phyloP scores from a whole-genome alignment of 2,888 invertebrate species.

The Trachelus iudaicus region DNA sequence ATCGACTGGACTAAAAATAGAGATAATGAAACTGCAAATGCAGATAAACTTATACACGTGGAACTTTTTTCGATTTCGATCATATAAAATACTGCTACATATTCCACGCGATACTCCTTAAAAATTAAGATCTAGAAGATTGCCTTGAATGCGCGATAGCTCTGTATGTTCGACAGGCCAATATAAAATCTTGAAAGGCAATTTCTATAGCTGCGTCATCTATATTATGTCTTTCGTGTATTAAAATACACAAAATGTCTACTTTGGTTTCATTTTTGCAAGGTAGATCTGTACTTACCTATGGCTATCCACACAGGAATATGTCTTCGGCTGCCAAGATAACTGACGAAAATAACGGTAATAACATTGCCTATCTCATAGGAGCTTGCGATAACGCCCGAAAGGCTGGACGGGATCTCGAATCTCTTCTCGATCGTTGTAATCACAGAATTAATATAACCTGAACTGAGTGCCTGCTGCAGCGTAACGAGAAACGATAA shows the following conservation, averaged over 20 bases:
- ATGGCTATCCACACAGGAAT: slow-evolving; percentile 96
- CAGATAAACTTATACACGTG: not conserved
- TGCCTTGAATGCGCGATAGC: not conserved
- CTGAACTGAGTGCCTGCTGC: slow-evolving; percentile 90
- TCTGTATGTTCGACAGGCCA: not conserved
- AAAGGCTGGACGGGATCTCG: slow-evolving; percentile 93
- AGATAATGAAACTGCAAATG: not conserved
- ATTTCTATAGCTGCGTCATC: not conserved
- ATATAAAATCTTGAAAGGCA: not conserved
- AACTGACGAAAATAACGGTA: slow-evolving; percentile 95
- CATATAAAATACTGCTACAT: not conserved
- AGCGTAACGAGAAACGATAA: slow-evolving; percentile 90
- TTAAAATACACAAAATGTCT: not conserved
- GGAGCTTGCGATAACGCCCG: slow-evolving; percentile 92
- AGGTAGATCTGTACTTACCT: slow-evolving; percentile 67
- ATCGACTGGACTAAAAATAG: not conserved
- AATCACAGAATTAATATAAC: slow-evolving; percentile 94
- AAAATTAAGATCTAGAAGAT: not conserved
- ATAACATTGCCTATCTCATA: slow-evolving; percentile 96
- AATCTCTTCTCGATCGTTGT: slow-evolving; percentile 96
- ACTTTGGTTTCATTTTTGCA: not conserved
- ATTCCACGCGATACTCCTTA: not conserved
- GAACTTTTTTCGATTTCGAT: not conserved
- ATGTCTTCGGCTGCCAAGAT: slow-evolving; percentile 90
- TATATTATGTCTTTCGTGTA: not conserved